phyloP scores from a whole-genome alignment of 2,888 invertebrate species.

The Eupeodes latifasciatus region DNA sequence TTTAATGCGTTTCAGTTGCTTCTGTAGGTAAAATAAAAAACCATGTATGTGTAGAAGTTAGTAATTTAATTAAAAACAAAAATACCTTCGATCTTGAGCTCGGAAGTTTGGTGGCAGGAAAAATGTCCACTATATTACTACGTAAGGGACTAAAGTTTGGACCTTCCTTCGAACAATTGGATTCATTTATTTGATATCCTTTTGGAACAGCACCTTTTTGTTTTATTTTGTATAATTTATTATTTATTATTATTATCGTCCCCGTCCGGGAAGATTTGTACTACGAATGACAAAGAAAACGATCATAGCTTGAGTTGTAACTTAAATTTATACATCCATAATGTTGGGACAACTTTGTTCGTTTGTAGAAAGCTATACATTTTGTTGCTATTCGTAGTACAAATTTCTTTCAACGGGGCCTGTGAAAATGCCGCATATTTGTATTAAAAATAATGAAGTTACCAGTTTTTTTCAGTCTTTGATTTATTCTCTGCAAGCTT shows the following conservation, averaged over 20 bases:
- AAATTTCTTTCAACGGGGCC: too few relatives aligned
- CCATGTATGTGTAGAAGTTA: neutral
- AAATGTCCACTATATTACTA: conserved; percentile 79
- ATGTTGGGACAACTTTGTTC: too few relatives aligned
- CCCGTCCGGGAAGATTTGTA: too few relatives aligned
- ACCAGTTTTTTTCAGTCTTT: conserved; percentile 80
- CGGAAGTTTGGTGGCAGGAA: conserved; percentile 81
- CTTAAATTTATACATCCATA: too few relatives aligned
- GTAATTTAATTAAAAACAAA: neutral
- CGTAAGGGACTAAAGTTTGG: conserved; percentile 79
- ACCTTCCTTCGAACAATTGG: conserved; percentile 69
- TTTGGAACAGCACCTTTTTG: conserved; percentile 63
- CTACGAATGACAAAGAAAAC: too few relatives aligned
- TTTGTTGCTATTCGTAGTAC: too few relatives aligned
- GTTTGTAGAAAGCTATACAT: too few relatives aligned
- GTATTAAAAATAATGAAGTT: conserved; percentile 8
- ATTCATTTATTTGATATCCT: conserved; percentile 45
- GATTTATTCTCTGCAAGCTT: conserved; percentile 81
- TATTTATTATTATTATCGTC: too few relatives aligned
- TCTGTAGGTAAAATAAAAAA: conserved; percentile 39
- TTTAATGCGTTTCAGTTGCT: conserved; percentile 79
- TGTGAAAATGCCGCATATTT: too few relatives aligned
- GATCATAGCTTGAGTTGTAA: too few relatives aligned
- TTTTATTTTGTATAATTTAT: neutral
- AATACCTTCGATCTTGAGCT: conserved; percentile 81